Conservation (phyloP, 2,888 invertebrate genomes). For the Philereme vetulata region DNA sequence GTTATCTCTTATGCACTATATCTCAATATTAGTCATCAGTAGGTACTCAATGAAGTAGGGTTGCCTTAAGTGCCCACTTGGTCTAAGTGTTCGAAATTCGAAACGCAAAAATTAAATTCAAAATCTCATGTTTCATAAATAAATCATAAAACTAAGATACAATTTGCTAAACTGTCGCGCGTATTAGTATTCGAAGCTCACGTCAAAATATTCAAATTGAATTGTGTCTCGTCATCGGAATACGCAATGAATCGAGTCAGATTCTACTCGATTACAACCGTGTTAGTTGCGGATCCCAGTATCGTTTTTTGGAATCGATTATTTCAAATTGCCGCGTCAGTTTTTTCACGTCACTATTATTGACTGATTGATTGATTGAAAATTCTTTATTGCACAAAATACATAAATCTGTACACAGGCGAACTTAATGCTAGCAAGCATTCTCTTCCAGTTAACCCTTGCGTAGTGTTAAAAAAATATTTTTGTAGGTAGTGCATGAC, state of each 20-base stretch:
- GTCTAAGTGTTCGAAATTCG: constrained; percentile 36
- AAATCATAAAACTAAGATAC: constrained; percentile 72
- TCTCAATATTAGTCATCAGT: no score
- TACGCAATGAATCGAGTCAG: constrained; percentile 61
- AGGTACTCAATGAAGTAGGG: no score
- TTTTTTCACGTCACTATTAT: constrained; percentile 44
- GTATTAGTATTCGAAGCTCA: constrained; percentile 69
- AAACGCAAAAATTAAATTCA: constrained; percentile 61
- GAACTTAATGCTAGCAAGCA: no score
- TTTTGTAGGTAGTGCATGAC: no score
- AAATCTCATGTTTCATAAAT: constrained; percentile 66
- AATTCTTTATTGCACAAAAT: no score
- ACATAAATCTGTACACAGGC: no score
- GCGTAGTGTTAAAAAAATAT: no score
- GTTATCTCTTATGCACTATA: no score
- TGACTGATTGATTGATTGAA: no score
- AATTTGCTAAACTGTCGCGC: constrained; percentile 71
- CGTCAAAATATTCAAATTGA: constrained; percentile 78
- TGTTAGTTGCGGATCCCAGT: constrained; percentile 56
- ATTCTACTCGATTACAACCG: constrained; percentile 56
- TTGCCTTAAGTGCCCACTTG: no score
- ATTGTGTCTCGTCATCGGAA: constrained; percentile 66
- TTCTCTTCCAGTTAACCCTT: no score
- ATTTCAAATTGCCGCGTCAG: constrained; percentile 48
- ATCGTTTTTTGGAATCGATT: constrained; percentile 58